phyloP scores from a whole-genome alignment of 2,888 invertebrate species.

The Lithophane semibrunnea region DNA sequence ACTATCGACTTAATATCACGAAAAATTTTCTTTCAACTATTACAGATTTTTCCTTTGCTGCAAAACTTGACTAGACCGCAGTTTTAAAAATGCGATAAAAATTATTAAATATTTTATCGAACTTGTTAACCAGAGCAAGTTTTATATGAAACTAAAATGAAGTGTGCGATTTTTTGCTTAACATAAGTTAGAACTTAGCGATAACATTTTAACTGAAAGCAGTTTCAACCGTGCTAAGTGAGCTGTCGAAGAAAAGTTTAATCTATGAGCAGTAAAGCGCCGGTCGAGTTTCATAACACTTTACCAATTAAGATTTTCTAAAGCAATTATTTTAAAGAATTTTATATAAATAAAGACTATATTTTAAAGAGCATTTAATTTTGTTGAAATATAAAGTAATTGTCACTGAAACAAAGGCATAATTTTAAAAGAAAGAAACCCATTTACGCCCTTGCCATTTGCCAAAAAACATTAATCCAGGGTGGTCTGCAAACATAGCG shows the following conservation, averaged over 20 bases:
- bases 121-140: constrained; percentile 53
- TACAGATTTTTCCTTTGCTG: neutral
- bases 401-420: neutral
- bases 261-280: constrained; percentile 60
- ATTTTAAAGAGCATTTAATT: neutral
- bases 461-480: constrained; percentile 15
- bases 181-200: constrained; percentile 54
- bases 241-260: constrained; percentile 71
- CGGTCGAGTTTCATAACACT: constrained; percentile 64
- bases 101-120: constrained; percentile 43
- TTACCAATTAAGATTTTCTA: constrained; percentile 52
- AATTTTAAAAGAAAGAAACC: neutral
- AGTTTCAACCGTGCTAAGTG: constrained; percentile 70
- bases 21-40: neutral
- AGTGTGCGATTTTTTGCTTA: constrained; percentile 60
- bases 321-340: neutral
- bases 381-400: neutral
- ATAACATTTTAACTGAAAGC: constrained; percentile 71
- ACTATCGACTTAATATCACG: neutral
- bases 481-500: constrained; percentile 28
- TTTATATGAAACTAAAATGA: constrained; percentile 60
- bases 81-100: constrained; percentile 9
- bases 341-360: neutral
- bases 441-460: neutral
- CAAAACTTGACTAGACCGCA: constrained; percentile 6